Evolutionary conservation across 2,888 invertebrate species (phyloP).

Genomic region (Nemapogon koenigi): DNA sequence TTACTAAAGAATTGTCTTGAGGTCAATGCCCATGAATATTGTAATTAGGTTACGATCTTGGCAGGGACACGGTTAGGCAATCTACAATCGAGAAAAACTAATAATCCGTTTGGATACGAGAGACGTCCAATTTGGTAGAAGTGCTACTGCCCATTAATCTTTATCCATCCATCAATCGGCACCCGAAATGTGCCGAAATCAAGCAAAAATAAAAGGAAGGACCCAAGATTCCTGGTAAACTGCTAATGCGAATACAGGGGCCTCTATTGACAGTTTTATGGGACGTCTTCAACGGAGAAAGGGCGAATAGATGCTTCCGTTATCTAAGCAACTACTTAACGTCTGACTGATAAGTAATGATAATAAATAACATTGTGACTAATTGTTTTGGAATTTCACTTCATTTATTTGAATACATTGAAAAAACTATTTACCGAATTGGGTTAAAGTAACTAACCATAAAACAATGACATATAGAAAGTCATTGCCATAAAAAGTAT

Average conservation of each 20-base stretch:
- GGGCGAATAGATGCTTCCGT: no score
- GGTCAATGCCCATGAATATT: background rate
- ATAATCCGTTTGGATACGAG: slow-evolving; percentile 30
- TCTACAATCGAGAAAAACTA: slow-evolving; percentile 29
- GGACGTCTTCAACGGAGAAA: no score
- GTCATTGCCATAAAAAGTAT: no score
- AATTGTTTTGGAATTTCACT: no score
- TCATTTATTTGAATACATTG: no score
- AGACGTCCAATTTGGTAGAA: slow-evolving; percentile 37
- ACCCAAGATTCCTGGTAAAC: slow-evolving; percentile 14
- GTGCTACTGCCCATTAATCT: slow-evolving; percentile 43
- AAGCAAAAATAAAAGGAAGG: slow-evolving; percentile 25
- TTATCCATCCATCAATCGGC: slow-evolving; percentile 34
- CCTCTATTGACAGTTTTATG: slow-evolving; percentile 24
- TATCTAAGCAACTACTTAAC: no score
- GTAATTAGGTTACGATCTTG: background rate
- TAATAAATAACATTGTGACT: no score
- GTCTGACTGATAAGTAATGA: no score
- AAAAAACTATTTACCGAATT: no score
- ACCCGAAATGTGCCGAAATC: slow-evolving; percentile 20
- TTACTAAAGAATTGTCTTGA: background rate
- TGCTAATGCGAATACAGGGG: slow-evolving; percentile 21
- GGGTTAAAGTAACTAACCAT: no score
- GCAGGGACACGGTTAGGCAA: background rate
- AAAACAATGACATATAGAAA: no score